Conservation (phyloP, 2,797 vertebrate species). For the Esox masquinongy region DNA sequence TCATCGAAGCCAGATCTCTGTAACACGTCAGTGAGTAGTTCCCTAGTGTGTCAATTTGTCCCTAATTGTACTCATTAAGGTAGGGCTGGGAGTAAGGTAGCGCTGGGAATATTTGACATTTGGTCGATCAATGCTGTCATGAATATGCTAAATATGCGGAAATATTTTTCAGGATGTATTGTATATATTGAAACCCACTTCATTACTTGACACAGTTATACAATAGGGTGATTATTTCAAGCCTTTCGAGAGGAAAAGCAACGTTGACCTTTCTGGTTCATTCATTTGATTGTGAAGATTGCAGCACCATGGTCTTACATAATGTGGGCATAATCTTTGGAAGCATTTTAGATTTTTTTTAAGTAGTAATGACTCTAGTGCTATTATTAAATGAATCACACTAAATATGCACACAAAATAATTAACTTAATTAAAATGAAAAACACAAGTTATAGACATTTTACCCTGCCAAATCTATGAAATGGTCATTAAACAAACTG, state of each 20-base stretch:
- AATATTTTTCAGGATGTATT: conserved; percentile 12
- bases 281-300: background rate
- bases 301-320: background rate
- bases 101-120: conserved; percentile 47
- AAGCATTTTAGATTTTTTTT: background rate
- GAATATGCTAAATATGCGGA: conserved; percentile 38
- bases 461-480: background rate
- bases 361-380: background rate
- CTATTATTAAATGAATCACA: background rate
- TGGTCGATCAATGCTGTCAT: conserved; percentile 26
- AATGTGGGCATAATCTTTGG: background rate
- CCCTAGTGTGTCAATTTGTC: conserved; percentile 23
- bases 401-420: background rate
- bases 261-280: background rate
- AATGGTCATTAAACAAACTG: background rate
- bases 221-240: background rate
- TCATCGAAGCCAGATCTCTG: conserved; percentile 22
- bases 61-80: conserved; percentile 52
- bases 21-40: conserved; percentile 40
- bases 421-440: background rate
- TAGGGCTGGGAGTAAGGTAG: conserved; percentile 20
- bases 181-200: conserved; percentile 14
- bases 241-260: background rate
- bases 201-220: background rate
- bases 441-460: background rate